Conservation (phyloP, 2,113 vertebrate genomes). For the Psittacula cyanocephala region DNA sequence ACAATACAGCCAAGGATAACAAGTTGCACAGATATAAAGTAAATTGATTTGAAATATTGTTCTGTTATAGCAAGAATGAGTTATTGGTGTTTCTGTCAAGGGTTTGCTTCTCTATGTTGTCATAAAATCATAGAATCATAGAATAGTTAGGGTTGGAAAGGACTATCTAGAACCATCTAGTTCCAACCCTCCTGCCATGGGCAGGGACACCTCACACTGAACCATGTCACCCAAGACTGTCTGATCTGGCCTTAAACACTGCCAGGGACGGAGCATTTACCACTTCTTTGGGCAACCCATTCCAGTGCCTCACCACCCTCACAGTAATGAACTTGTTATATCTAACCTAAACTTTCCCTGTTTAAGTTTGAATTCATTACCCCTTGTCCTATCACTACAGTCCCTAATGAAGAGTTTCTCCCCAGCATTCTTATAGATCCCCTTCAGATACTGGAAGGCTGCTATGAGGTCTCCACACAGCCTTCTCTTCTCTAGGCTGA, state of each 20-base stretch:
- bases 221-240: neutral
- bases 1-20: constrained; percentile 4
- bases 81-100: constrained; percentile 17
- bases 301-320: neutral
- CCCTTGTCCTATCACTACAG: neutral
- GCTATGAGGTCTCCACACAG: neutral
- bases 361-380: neutral
- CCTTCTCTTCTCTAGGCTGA: neutral
- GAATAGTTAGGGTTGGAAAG: neutral
- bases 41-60: constrained; percentile 15
- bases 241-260: neutral
- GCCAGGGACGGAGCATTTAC: neutral
- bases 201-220: neutral
- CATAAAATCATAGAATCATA: neutral
- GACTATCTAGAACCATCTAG: neutral
- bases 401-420: neutral
- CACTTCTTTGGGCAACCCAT: neutral
- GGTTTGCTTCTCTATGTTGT: neutral
- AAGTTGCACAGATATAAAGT: neutral
- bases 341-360: neutral
- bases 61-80: neutral
- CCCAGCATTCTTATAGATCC: neutral
- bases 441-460: neutral
- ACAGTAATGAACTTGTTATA: neutral
- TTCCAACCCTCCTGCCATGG: neutral